These are phyloP conservation scores for Cirrhinus molitorella DNA, from an alignment of 2,797 vertebrate genomes.

Conservation along the genomic window DNA sequence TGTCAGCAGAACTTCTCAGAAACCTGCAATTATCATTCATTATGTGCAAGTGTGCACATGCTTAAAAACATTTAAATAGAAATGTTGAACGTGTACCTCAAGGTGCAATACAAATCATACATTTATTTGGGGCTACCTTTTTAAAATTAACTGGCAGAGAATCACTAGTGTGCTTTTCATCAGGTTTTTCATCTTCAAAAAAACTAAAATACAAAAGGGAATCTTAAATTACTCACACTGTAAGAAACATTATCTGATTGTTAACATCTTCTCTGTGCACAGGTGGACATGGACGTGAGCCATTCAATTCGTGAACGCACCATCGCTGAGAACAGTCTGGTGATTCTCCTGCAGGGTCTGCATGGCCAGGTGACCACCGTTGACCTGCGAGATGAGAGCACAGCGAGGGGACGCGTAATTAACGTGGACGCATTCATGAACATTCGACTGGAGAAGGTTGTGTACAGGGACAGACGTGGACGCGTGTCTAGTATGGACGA, in stretches of 20 bases:
- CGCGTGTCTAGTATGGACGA: constrained; percentile 79
- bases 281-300: constrained; percentile 74
- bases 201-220: no score
- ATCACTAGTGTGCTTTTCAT: background rate
- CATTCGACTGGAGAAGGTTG: constrained; percentile 84
- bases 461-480: constrained; percentile 84
- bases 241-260: background rate
- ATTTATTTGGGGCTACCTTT: background rate
- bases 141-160: background rate
- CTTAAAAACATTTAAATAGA: background rate
- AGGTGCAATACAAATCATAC: background rate
- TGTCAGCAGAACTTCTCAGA: background rate
- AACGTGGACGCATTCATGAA: constrained; percentile 98
- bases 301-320: constrained; percentile 91
- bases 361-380: constrained; percentile 88
- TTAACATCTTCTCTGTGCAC: constrained; percentile 4
- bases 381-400: constrained; percentile 91
- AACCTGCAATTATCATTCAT: background rate
- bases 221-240: background rate
- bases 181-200: background rate
- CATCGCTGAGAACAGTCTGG: constrained; percentile 94
- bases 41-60: background rate
- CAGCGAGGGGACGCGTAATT: constrained; percentile 83
- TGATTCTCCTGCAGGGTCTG: constrained; percentile 92
- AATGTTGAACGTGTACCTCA: no score